phyloP scores from a whole-genome alignment of 2,888 invertebrate genomes.

The Dynastes grantii region DNA sequence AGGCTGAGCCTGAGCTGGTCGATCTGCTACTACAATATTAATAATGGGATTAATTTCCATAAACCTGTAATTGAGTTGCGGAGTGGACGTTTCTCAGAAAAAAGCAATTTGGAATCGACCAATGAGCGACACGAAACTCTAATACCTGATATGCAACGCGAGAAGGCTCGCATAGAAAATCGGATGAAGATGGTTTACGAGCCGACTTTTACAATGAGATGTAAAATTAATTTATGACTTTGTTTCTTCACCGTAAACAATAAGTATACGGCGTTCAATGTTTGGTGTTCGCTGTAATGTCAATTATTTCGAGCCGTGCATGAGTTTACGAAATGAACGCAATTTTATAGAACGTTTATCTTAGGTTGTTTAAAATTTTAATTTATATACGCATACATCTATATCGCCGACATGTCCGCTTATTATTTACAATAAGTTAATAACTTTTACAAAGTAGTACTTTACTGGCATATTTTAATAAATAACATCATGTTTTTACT shows the following conservation, averaged over 20 bases:
- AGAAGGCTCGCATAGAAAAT: constrained; percentile 53
- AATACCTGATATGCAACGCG: constrained; percentile 50
- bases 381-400: constrained; percentile 31
- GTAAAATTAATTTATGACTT: constrained; percentile 59
- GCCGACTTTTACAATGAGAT: constrained; percentile 57
- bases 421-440: constrained; percentile 38
- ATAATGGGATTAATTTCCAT: constrained; percentile 55
- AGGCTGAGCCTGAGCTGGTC: constrained; percentile 41
- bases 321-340: constrained; percentile 25
- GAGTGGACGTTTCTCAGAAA: constrained; percentile 53
- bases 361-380: constrained; percentile 41
- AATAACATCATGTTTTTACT: constrained; percentile 20
- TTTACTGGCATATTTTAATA: constrained; percentile 11
- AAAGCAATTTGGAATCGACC: constrained; percentile 53
- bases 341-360: constrained; percentile 41
- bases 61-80: constrained; percentile 54
- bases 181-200: constrained; percentile 58
- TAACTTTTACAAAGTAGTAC: constrained; percentile 43
- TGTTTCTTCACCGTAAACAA: constrained; percentile 57
- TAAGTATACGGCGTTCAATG: constrained; percentile 53
- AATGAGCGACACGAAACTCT: constrained; percentile 50
- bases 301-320: constrained; percentile 37
- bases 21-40: constrained; percentile 53
- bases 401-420: constrained; percentile 4
- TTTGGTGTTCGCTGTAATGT: constrained; percentile 32